These are phyloP conservation scores for Gastracanthus pulcherrimus DNA, from an alignment of 2,888 invertebrate species.

Conservation along the genomic window DNA sequence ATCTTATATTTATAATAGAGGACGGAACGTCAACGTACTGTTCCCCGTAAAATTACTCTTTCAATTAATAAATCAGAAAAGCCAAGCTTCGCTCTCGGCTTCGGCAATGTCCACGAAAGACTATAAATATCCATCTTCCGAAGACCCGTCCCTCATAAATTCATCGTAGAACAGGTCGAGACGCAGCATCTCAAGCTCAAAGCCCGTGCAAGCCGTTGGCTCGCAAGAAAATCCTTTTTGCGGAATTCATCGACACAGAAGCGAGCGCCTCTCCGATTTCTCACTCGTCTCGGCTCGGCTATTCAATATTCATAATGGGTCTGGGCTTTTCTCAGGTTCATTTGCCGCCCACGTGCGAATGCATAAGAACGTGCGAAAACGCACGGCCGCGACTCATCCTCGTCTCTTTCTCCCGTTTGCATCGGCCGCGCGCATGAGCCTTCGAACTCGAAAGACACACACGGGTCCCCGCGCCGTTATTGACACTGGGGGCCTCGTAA, in stretches of 20 bases:
- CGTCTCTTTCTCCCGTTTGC: background rate
- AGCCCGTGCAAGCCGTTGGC: background rate
- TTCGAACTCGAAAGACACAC: slow-evolving; percentile 58
- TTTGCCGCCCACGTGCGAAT: slow-evolving; percentile 35
- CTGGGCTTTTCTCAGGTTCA: background rate
- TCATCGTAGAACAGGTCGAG: too few relatives aligned
- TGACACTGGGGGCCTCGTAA: slow-evolving; percentile 70
- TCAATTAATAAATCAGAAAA: too few relatives aligned
- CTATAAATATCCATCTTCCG: too few relatives aligned
- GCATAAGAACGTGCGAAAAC: slow-evolving; percentile 62
- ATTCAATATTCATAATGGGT: slow-evolving; percentile 15
- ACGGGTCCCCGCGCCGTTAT: slow-evolving; percentile 63
- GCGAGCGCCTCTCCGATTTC: too few relatives aligned
- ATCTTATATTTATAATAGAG: too few relatives aligned
- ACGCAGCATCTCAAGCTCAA: background rate
- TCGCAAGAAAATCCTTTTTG: too few relatives aligned
- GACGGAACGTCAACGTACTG: too few relatives aligned
- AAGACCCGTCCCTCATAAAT: too few relatives aligned
- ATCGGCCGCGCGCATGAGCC: background rate
- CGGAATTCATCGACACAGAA: background rate
- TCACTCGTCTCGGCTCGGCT: background rate
- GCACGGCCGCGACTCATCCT: slow-evolving; percentile 13
- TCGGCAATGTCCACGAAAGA: too few relatives aligned
- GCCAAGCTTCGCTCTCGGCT: too few relatives aligned
- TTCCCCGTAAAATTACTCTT: too few relatives aligned